Evolutionary conservation across 2,888 invertebrate species (phyloP).

Genomic region (Periphyllus acericola): DNA sequence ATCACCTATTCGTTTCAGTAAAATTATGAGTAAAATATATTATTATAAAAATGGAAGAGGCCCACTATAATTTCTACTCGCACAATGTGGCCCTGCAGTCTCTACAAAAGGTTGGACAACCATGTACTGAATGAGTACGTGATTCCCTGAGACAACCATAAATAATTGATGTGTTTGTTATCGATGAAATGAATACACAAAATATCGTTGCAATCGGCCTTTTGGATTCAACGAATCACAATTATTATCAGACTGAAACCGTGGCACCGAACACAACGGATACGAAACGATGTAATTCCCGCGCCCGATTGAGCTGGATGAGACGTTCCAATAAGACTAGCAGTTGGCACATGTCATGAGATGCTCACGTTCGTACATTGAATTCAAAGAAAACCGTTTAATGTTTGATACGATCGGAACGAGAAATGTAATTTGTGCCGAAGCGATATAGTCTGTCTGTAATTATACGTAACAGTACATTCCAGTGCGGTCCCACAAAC

Average conservation of each 20-base stretch:
- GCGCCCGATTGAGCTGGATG: neutral
- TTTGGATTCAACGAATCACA: neutral
- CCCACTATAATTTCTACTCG: too few relatives aligned
- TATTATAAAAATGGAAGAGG: too few relatives aligned
- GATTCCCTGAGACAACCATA: too few relatives aligned
- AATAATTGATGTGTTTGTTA: too few relatives aligned
- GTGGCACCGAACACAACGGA: neutral
- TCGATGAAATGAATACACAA: too few relatives aligned
- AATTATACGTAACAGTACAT: slow-evolving; percentile 1
- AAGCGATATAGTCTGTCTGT: neutral
- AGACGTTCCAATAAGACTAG: neutral
- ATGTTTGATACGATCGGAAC: neutral
- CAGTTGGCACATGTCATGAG: neutral
- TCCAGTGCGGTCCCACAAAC: neutral
- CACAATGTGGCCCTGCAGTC: too few relatives aligned
- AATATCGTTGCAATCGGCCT: neutral
- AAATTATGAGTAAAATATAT: too few relatives aligned
- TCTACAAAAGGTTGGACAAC: too few relatives aligned
- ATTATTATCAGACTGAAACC: neutral
- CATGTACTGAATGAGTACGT: too few relatives aligned
- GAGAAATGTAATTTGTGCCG: neutral
- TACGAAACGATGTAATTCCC: neutral
- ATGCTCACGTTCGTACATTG: neutral
- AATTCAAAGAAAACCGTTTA: slow-evolving; percentile 1
- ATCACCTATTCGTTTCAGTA: too few relatives aligned